A percentile compares a stretch with the other conserved stretches of the same genome.
These are phyloP conservation scores for Lordiphosa collinella DNA, from an alignment of 1,140 invertebrate species.

Conservation along the genomic window DNA sequence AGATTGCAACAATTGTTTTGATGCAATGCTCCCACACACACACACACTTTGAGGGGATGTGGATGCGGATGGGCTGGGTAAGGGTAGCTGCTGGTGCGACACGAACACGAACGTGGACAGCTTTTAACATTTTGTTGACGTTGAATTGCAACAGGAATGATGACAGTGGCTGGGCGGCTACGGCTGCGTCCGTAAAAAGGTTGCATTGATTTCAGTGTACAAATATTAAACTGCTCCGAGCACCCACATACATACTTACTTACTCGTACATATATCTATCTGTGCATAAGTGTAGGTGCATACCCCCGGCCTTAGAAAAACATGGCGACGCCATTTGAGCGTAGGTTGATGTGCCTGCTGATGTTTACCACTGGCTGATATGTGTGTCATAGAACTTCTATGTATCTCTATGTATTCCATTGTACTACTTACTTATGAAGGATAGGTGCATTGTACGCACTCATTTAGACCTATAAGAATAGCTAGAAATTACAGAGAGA, in stretches of 20 bases:
- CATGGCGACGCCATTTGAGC: too few relatives aligned
- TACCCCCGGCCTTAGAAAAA: too few relatives aligned
- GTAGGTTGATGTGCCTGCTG: background rate
- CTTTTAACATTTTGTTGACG: conserved; percentile 5
- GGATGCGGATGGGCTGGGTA: too few relatives aligned
- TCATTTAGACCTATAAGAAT: too few relatives aligned
- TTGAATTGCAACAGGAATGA: background rate
- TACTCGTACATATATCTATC: too few relatives aligned
- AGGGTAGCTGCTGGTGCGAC: background rate
- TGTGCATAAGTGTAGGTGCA: too few relatives aligned
- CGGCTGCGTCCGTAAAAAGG: background rate
- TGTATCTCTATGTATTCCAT: background rate
- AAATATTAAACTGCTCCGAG: background rate
- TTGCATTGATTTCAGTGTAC: background rate
- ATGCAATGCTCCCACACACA: conserved; percentile 2
- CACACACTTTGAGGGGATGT: background rate
- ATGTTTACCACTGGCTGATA: background rate
- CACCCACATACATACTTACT: too few relatives aligned
- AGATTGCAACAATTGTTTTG: conserved; percentile 11
- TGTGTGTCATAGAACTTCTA: background rate
- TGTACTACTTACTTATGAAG: too few relatives aligned
- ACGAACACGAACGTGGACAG: conserved; percentile 5
- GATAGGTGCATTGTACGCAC: too few relatives aligned
- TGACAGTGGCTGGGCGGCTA: background rate
- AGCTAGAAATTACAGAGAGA: too few relatives aligned